Evolutionary conservation across 1,140 invertebrate species (phyloP).

Genomic region (Ladona fulva): DNA sequence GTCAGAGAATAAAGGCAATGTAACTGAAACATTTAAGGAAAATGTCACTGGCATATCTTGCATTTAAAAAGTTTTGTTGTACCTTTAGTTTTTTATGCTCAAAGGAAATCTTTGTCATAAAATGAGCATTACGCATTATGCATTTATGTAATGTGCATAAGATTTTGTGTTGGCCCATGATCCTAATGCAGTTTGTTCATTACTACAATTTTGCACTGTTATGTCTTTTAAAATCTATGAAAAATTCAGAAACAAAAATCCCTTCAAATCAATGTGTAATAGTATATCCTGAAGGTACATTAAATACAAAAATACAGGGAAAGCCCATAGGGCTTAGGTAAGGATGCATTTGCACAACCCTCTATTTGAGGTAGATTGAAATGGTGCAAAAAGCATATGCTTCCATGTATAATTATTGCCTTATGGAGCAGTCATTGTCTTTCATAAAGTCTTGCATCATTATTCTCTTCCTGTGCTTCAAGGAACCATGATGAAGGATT

Average conservation of each 20-base stretch:
- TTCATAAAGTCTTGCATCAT: slow-evolving; percentile 1
- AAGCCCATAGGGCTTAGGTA: background rate
- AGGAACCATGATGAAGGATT: slow-evolving; percentile 4
- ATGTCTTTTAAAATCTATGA: background rate
- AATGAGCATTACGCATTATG: background rate
- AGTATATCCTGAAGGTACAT: background rate
- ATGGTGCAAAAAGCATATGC: slow-evolving; percentile 2
- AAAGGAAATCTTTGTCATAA: background rate
- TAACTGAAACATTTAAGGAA: background rate
- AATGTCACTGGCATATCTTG: background rate
- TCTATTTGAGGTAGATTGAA: background rate
- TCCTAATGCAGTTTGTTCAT: too few species aligned
- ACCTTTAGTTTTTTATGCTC: background rate
- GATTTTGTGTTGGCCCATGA: background rate
- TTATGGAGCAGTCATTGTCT: slow-evolving; percentile 4
- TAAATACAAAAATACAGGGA: background rate
- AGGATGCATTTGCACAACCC: background rate
- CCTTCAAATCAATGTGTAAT: background rate
- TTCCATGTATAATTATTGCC: slow-evolving; percentile 5
- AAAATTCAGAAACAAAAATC: background rate
- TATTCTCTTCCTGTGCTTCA: slow-evolving; percentile 9
- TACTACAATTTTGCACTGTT: too few species aligned
- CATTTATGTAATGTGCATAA: background rate
- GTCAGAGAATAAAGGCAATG: background rate
- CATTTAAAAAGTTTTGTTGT: background rate